phyloP scores from a whole-genome alignment of 30 jellyfish, hydroid and myxozoan genomes.

The Rhopilema esculentum region DNA sequence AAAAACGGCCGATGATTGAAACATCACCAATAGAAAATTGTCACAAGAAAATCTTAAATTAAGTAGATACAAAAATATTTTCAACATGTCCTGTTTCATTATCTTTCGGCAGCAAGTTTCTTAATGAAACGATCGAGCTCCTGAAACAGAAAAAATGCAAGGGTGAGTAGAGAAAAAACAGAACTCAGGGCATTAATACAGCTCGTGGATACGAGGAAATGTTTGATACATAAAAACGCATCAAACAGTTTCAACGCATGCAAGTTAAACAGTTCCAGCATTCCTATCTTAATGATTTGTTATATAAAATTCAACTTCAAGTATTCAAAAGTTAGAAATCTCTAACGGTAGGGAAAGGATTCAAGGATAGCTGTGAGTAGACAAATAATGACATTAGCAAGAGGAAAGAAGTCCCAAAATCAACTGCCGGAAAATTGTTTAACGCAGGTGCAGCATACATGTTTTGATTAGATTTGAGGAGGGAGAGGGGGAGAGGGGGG shows the following conservation, averaged over 20 bases:
- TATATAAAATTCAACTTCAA: background rate
- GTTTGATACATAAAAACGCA: background rate
- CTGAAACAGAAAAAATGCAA: background rate
- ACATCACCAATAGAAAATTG: slow-evolving; percentile 34
- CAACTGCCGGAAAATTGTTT: no score
- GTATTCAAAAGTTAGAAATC: no score
- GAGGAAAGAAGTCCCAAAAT: no score
- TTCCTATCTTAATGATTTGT: background rate
- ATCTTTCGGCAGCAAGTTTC: slow-evolving; percentile 26
- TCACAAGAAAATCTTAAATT: background rate
- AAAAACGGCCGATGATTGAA: slow-evolving; percentile 24
- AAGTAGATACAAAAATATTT: background rate
- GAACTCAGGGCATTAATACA: no score
- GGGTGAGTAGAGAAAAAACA: background rate
- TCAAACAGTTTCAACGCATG: background rate
- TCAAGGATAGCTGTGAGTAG: background rate
- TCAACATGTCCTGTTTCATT: background rate
- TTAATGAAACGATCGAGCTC: slow-evolving; percentile 31
- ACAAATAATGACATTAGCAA: background rate
- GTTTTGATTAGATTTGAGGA: no score
- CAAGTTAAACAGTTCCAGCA: background rate
- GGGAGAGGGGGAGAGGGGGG: no score
- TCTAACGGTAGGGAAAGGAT: no score
- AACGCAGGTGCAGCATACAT: no score
- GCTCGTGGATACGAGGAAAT: background rate